phyloP scores from a whole-genome alignment of 35 echinoderm and acorn worm species.

The Holothuria glaberrima region DNA sequence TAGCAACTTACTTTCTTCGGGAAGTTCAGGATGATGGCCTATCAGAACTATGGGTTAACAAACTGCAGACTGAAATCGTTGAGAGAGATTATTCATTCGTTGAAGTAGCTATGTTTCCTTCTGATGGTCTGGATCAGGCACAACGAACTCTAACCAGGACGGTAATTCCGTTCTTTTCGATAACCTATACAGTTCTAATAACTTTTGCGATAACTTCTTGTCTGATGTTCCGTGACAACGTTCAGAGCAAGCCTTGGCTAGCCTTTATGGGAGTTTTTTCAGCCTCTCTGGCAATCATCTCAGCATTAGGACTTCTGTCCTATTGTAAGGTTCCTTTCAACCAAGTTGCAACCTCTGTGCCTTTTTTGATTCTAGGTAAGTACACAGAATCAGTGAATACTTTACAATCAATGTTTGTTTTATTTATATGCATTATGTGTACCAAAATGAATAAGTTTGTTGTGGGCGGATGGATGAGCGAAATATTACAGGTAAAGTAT shows the following conservation, averaged over 20 bases:
- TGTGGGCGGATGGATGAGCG: too few species aligned
- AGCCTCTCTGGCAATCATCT: constrained; percentile 64
- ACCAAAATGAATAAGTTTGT: too few species aligned
- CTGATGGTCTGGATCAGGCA: constrained; percentile 61
- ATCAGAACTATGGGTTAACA: constrained; percentile 29
- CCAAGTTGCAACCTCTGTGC: constrained; percentile 69
- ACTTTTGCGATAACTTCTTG: constrained; percentile 69
- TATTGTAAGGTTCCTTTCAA: constrained; percentile 73
- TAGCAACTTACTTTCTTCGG: constrained; percentile 5
- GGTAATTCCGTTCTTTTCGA: constrained; percentile 58
- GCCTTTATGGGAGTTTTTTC: constrained; percentile 62
- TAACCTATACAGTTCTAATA: constrained; percentile 53
- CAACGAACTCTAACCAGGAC: constrained; percentile 20
- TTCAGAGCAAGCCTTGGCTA: constrained; percentile 78
- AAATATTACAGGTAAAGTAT: too few species aligned
- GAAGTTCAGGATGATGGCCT: not conserved
- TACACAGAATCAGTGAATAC: not conserved
- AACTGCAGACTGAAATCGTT: not conserved
- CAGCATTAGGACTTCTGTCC: constrained; percentile 64
- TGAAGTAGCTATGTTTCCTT: constrained; percentile 25
- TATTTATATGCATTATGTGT: too few species aligned
- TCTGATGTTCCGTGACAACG: constrained; percentile 72
- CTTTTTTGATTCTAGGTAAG: constrained; percentile 81
- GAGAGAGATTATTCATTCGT: not conserved
- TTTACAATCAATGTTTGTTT: too few species aligned